Percentiles rank a stretch among this genome's conserved stretches.
Conservation (phyloP, 2,113 vertebrate genomes). For the Rissa tridactyla region DNA sequence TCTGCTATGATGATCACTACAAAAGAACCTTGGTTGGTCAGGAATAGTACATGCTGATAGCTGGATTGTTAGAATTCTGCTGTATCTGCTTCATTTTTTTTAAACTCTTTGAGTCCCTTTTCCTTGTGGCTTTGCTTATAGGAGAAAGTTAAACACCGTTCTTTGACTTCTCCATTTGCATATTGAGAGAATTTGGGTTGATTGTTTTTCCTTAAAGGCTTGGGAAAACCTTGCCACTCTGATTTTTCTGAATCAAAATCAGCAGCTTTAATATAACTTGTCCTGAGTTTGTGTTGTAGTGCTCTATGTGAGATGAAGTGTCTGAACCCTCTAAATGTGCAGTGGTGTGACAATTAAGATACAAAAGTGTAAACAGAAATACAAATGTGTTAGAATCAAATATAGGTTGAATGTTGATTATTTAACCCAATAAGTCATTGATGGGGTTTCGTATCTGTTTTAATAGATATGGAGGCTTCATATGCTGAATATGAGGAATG, state of each 20-base stretch:
- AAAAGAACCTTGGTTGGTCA: not conserved
- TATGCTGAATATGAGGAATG: slow-evolving; percentile 93
- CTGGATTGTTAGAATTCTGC: not conserved
- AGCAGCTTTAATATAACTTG: not conserved
- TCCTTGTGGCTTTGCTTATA: not conserved
- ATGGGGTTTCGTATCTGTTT: not conserved
- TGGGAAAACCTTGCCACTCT: not conserved
- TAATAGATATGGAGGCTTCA: slow-evolving; percentile 89
- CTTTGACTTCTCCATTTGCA: not conserved
- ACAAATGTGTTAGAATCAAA: not conserved
- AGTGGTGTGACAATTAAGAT: not conserved
- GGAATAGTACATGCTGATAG: not conserved
- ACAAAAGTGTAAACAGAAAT: not conserved
- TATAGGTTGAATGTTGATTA: not conserved
- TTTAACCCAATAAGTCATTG: not conserved
- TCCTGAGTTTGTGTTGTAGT: not conserved
- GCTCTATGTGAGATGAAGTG: fast-evolving
- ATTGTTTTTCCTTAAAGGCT: not conserved
- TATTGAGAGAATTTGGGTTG: not conserved
- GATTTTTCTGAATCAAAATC: not conserved
- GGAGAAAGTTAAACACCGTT: not conserved
- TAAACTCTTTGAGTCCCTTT: not conserved
- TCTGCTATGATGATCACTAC: not conserved
- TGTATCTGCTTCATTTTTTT: not conserved
- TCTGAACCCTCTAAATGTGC: not conserved